Conservation (phyloP, 1,140 invertebrate genomes). For the Dreissena rostriformis region DNA sequence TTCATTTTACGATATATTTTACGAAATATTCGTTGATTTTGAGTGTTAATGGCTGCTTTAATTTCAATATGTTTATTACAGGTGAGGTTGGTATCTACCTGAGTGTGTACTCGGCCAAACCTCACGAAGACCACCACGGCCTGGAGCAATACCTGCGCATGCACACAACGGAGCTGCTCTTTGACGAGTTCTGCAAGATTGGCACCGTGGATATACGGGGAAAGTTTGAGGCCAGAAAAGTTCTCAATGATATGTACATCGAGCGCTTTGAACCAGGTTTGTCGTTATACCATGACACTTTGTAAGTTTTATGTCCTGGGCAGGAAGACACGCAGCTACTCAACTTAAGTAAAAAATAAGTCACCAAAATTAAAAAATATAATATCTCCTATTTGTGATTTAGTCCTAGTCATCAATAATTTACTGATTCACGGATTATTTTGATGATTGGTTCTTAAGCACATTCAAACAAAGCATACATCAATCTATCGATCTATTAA, state of each 20-base stretch:
- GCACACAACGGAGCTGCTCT: conserved; percentile 59
- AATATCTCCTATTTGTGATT: too few species aligned
- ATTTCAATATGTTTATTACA: conserved; percentile 29
- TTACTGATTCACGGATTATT: too few species aligned
- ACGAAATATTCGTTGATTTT: too few species aligned
- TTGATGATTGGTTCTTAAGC: too few species aligned
- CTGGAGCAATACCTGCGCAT: conserved; percentile 63
- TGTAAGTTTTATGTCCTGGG: too few species aligned
- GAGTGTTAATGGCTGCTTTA: too few species aligned
- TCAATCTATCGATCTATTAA: background rate
- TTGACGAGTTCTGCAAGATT: conserved; percentile 48
- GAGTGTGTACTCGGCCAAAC: conserved; percentile 61
- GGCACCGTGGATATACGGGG: conserved; percentile 63
- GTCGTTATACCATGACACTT: background rate
- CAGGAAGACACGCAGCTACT: too few species aligned
- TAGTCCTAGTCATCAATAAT: too few species aligned
- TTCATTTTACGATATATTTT: too few species aligned
- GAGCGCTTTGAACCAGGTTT: conserved; percentile 64
- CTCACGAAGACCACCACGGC: conserved; percentile 54
- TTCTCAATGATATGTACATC: conserved; percentile 61
- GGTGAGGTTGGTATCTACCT: conserved; percentile 68
- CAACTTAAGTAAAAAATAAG: too few species aligned
- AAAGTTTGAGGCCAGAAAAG: conserved; percentile 48
- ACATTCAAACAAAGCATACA: background rate
- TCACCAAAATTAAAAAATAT: too few species aligned